phyloP scores from a whole-genome alignment of 2,888 invertebrate genomes.

The Eulithis testata region DNA sequence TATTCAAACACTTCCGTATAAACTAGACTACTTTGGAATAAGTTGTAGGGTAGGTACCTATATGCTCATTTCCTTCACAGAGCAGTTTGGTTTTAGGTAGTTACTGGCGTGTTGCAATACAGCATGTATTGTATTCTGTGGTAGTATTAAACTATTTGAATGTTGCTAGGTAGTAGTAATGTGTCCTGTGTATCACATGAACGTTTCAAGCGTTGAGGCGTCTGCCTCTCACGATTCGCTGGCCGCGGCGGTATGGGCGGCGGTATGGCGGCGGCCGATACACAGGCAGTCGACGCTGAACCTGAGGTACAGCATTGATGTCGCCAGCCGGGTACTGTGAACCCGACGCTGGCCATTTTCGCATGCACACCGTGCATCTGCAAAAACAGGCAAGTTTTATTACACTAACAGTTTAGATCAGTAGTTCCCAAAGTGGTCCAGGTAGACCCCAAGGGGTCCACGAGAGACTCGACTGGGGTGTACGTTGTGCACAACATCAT shows the following conservation, averaged over 20 bases:
- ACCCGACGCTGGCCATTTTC: conserved; percentile 54
- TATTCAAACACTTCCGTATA: too few species aligned
- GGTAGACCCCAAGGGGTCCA: too few species aligned
- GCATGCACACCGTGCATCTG: conserved; percentile 77
- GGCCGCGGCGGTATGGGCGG: conserved; percentile 28
- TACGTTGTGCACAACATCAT: too few species aligned
- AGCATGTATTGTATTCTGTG: not conserved
- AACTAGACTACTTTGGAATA: too few species aligned
- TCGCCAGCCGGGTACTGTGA: conserved; percentile 45
- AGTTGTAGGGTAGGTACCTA: too few species aligned
- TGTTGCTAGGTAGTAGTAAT: conserved; percentile 3
- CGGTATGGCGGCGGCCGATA: conserved; percentile 25
- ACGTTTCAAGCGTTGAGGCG: conserved; percentile 40
- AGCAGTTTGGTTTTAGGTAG: too few species aligned
- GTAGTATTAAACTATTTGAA: conserved; percentile 1
- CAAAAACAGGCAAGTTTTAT: conserved; percentile 12
- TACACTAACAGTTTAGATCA: too few species aligned
- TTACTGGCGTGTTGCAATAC: not conserved
- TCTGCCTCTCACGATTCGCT: conserved; percentile 55
- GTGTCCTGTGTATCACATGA: conserved; percentile 32
- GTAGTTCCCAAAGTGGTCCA: too few species aligned
- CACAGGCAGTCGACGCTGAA: conserved; percentile 48
- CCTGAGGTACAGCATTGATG: conserved; percentile 67
- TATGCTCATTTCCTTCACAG: not conserved
- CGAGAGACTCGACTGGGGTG: too few species aligned